Percentiles rank a stretch among this genome's conserved stretches.
Conservation (phyloP, 37 sponge, comb jelly and placozoan species). For the Halichondria panicea region DNA sequence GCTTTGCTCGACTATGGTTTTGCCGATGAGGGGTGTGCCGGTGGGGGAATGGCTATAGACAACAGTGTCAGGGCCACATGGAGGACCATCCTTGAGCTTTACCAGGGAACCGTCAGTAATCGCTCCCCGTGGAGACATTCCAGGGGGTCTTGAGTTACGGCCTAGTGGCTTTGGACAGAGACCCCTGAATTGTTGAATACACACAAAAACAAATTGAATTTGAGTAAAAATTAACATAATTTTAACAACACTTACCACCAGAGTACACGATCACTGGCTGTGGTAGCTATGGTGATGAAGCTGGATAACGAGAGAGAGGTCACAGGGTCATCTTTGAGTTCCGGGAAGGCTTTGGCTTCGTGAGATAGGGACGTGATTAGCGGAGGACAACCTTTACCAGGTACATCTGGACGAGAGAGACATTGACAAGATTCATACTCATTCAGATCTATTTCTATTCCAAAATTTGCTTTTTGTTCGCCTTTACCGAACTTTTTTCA, state of each 20-base stretch:
- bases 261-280: constrained; percentile 46
- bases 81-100: constrained; percentile 67
- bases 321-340: constrained; percentile 18
- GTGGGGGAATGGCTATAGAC: constrained; percentile 39
- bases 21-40: constrained; percentile 61
- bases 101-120: constrained; percentile 68
- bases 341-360: constrained; percentile 24
- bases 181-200: constrained; percentile 39
- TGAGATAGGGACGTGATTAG: constrained; percentile 65
- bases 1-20: constrained; percentile 46
- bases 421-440: background rate
- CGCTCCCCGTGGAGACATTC: background rate
- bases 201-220: background rate
- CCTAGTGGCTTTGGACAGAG: constrained; percentile 25
- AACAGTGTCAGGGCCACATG: constrained; percentile 53
- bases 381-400: constrained; percentile 33
- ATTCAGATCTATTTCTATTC: too few relatives aligned
- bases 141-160: background rate
- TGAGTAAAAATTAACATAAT: background rate
- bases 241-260: constrained; percentile 73
- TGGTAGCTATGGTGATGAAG: constrained; percentile 58
- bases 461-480: too few relatives aligned
- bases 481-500: too few relatives aligned
- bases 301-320: constrained; percentile 42
- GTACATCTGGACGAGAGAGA: background rate